A percentile compares a stretch with the other conserved stretches of the same genome.
phyloP scores from a whole-genome alignment of 2,888 invertebrate genomes.

The Lydus trimaculatus region DNA sequence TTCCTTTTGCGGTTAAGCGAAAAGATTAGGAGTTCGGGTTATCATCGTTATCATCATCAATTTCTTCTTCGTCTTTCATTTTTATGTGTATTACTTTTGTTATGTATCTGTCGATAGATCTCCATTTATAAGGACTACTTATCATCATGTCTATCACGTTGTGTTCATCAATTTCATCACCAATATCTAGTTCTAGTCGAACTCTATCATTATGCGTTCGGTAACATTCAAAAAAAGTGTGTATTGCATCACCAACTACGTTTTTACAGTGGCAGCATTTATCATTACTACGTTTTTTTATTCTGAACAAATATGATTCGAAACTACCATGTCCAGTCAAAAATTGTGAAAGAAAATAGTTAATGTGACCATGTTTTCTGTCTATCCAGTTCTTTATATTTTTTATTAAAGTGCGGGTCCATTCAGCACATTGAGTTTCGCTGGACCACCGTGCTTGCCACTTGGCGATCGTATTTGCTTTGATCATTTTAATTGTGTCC shows the following conservation, averaged over 20 bases:
- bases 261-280: not conserved
- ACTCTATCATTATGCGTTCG: not conserved
- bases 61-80: not conserved
- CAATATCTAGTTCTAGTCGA: not conserved
- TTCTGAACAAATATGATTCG: not conserved
- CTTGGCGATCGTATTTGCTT: not conserved
- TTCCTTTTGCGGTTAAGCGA: not conserved
- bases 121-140: not conserved
- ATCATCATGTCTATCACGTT: not conserved
- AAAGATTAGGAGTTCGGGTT: not conserved
- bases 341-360: not conserved
- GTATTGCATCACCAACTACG: not conserved
- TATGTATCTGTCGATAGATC: not conserved
- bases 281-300: not conserved
- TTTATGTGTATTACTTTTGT: not conserved
- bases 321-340: not conserved
- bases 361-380: not conserved
- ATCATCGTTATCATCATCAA: not conserved
- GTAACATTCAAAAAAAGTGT: not conserved
- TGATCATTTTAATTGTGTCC: not conserved
- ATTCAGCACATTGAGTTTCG: not conserved
- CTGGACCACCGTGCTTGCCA: not conserved
- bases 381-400: not conserved
- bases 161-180: not conserved
- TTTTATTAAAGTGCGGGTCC: not conserved